phyloP scores from a whole-genome alignment of 2,888 invertebrate species.

The Lagria hirta region DNA sequence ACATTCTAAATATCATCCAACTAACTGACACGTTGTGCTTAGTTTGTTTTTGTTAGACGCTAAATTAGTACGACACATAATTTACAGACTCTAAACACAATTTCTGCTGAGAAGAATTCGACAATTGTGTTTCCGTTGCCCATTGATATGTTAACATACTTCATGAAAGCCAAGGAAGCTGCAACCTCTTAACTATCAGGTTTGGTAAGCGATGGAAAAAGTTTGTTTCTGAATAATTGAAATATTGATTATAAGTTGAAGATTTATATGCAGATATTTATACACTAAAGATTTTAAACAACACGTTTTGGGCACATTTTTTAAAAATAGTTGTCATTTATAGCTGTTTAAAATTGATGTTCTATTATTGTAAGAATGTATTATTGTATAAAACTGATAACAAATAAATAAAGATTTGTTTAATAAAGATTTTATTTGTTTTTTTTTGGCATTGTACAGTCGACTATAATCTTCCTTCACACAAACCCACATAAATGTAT shows the following conservation, averaged over 20 bases:
- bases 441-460: background rate
- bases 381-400: conserved; percentile 11
- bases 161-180: conserved; percentile 63
- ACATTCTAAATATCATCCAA: too few relatives aligned
- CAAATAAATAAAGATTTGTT: conserved; percentile 8
- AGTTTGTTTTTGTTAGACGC: too few relatives aligned
- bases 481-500: background rate
- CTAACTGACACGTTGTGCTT: too few relatives aligned
- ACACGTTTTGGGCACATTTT: conserved; percentile 18
- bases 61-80: too few relatives aligned
- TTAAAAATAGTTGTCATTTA: conserved; percentile 5
- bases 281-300: conserved; percentile 9
- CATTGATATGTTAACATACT: conserved; percentile 77
- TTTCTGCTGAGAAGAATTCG: conserved; percentile 97
- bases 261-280: conserved; percentile 11
- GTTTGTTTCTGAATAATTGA: conserved; percentile 12
- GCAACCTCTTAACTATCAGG: too few relatives aligned
- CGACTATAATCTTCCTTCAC: conserved; percentile 9
- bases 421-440: conserved; percentile 9
- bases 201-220: conserved; percentile 23
- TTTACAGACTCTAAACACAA: conserved; percentile 92
- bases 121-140: conserved; percentile 92
- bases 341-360: conserved; percentile 3
- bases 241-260: conserved; percentile 1
- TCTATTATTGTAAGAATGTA: conserved; percentile 9